Evolutionary conservation across 64 coral and sea anemone genomes (phyloP).

Genomic region (Catalaphyllia jardinei): DNA sequence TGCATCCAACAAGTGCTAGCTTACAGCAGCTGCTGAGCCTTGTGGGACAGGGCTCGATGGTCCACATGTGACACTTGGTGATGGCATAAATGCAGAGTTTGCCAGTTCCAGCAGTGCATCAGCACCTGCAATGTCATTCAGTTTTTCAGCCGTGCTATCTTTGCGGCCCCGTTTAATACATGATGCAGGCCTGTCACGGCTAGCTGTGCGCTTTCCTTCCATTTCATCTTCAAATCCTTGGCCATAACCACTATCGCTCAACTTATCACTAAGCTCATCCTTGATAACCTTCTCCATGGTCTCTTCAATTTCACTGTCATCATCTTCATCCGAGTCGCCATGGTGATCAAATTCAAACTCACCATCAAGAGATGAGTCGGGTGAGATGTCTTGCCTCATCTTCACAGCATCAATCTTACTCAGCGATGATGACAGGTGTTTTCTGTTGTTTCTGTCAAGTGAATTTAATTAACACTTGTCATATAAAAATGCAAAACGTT

Average conservation of each 20-base stretch:
- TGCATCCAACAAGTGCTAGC: constrained; percentile 18
- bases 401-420: constrained; percentile 25
- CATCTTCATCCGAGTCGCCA: constrained; percentile 80
- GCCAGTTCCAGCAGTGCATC: constrained; percentile 85
- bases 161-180: constrained; percentile 28
- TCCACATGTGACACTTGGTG: constrained; percentile 7
- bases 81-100: constrained; percentile 69
- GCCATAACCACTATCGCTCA: constrained; percentile 89
- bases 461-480: neutral
- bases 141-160: constrained; percentile 74
- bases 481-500: neutral
- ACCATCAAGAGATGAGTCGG: constrained; percentile 89
- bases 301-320: constrained; percentile 93
- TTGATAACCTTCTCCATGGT: constrained; percentile 83
- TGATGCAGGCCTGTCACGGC: neutral
- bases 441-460: constrained; percentile 31
- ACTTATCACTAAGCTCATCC: constrained; percentile 56
- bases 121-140: constrained; percentile 87
- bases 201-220: constrained; percentile 47
- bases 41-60: constrained; percentile 53
- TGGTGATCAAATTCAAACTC: constrained; percentile 95
- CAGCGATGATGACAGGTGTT: constrained; percentile 70
- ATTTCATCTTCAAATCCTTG: constrained; percentile 73
- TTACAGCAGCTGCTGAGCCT: constrained; percentile 10
- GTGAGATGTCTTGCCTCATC: constrained; percentile 65